Base-by-base conservation (phyloP, 2,888 invertebrate species). In the Syrphus vitripennis region DNA sequence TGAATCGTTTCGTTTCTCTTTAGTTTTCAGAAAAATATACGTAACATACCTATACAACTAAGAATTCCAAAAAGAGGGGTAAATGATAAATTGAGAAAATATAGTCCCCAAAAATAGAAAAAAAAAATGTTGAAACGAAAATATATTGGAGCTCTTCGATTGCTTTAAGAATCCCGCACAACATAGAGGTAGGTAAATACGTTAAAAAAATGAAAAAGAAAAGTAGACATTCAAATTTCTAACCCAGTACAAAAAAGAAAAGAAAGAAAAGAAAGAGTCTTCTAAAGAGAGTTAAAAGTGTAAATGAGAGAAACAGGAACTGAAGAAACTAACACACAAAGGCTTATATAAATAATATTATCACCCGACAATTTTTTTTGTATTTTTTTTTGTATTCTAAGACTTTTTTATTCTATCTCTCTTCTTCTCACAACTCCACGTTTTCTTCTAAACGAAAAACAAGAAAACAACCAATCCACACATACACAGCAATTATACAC, bases 281-380 rank as follows among this genome's bases (percentile, higher is more conserved):
- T 45, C 69, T 48, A 63, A 86, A 86, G 86, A 86, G 86, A 86
- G 77, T 82, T 76, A 63, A 67, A 67, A 55, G 61, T 69, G 59
- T 42, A 67, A 74, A 79, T 37, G 74, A 83, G 83, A 79, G 79
- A 70, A 76, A 40, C 19, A 65, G 48, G 48, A 61, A 63, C 31
- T n/a, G n/a, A 63, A 63, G 24, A 45, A 79, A 69, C 70, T 34
- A 9, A 37, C 63, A 67, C 69, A 78, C 86, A 82, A 86, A 86
- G 86, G 86, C 82, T 86, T 86, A 86, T 82, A 86, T 82, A 86
- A n/a, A 86, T 74, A 78, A 84, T 80, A 75, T 57, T 34, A 74
- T 29, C 34, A 40, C 19, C 31, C 7, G 34, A 42, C n/a, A 24
- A 14, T 75, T 81, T 42, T 67, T 55, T 59, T 16, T 40, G n/a